These are phyloP conservation scores for Buceros bicornis DNA, from an alignment of 2,797 vertebrate genomes.

Conservation along the genomic window DNA sequence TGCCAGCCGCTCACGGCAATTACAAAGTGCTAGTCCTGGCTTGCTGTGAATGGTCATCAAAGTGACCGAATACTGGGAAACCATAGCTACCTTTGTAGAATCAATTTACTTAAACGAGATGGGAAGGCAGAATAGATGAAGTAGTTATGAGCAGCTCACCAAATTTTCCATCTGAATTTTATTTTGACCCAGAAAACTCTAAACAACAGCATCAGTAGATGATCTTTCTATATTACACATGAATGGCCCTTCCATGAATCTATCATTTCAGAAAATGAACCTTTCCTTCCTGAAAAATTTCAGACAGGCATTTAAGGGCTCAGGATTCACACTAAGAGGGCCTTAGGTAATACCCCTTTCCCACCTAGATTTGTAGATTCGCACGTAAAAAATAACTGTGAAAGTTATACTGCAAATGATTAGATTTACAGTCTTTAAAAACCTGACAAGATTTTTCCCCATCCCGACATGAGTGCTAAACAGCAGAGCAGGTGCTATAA, in stretches of 20 bases:
- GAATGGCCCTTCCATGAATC: background rate
- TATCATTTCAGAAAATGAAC: background rate
- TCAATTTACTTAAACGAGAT: background rate
- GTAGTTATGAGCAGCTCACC: background rate
- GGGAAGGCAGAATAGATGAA: background rate
- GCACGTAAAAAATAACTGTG: slow-evolving; percentile 27
- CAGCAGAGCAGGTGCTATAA: slow-evolving; percentile 28
- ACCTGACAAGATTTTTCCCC: background rate
- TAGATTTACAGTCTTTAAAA: slow-evolving; percentile 32
- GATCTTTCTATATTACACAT: background rate
- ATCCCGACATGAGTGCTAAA: slow-evolving; percentile 1
- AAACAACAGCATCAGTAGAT: background rate
- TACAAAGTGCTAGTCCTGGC: slow-evolving; percentile 19
- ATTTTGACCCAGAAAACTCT: background rate
- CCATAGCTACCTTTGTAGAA: background rate
- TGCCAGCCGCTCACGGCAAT: slow-evolving; percentile 43
- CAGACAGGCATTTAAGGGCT: background rate
- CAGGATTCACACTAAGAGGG: background rate
- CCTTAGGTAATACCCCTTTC: background rate
- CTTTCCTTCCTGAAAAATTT: background rate
- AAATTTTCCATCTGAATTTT: background rate
- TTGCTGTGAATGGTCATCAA: slow-evolving; percentile 14
- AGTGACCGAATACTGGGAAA: background rate
- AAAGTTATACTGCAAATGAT: background rate
- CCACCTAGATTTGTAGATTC: background rate